Evolutionary conservation across 2,797 vertebrate species (phyloP).

Genomic region (Sebastes elongatus): DNA sequence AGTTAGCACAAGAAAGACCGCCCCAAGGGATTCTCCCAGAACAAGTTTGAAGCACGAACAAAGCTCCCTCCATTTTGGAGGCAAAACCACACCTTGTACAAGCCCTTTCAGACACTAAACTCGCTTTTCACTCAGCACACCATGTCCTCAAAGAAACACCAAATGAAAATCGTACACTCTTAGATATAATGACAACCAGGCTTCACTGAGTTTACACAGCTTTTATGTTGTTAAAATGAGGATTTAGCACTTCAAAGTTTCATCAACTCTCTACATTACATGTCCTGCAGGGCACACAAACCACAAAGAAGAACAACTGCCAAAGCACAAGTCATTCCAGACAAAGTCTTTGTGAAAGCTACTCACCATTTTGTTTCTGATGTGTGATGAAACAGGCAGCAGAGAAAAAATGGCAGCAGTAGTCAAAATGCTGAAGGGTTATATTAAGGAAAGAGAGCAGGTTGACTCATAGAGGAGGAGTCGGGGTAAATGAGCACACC

Average conservation of each 20-base stretch:
- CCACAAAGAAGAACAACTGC: not conserved
- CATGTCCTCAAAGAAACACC: not conserved
- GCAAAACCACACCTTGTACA: conserved; percentile 66
- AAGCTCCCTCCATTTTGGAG: conserved; percentile 70
- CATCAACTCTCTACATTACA: not conserved
- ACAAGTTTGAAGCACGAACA: conserved; percentile 62
- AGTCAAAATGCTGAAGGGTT: conserved; percentile 46
- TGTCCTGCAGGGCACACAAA: not conserved
- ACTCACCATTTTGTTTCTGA: conserved; percentile 77
- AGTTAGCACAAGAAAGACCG: conserved; percentile 72
- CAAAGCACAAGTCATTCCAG: not conserved
- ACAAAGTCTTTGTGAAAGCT: not conserved
- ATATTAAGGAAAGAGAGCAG: conserved; percentile 63
- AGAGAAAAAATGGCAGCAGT: conserved; percentile 61
- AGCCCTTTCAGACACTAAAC: conserved; percentile 1
- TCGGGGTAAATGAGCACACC: conserved; percentile 54
- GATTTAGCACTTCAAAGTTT: not conserved
- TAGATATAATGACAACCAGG: not conserved
- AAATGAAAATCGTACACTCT: not conserved
- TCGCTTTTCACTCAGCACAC: not conserved
- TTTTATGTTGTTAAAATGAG: not conserved
- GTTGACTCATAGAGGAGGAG: conserved; percentile 72
- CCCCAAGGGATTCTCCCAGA: conserved; percentile 55
- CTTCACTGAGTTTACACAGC: not conserved
- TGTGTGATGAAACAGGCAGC: conserved; percentile 48